phyloP scores from a whole-genome alignment of 2,888 invertebrate species.

The Microplitis deprimator region DNA sequence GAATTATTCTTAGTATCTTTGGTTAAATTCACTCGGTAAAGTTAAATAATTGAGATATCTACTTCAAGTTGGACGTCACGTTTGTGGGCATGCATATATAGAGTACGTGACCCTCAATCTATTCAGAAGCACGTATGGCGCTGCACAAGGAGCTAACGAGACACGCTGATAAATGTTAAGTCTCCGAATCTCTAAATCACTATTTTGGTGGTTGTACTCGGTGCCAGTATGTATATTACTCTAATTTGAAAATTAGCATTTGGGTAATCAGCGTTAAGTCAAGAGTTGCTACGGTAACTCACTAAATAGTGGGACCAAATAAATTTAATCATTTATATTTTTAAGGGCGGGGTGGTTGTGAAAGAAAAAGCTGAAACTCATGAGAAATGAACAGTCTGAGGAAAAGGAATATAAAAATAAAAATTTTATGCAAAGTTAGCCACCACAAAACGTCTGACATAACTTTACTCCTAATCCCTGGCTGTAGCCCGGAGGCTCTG shows the following conservation, averaged over 20 bases:
- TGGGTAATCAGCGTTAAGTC: slow-evolving; percentile 58
- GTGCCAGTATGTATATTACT: slow-evolving; percentile 12
- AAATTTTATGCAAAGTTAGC: slow-evolving; percentile 67
- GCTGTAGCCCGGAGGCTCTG: slow-evolving; percentile 52
- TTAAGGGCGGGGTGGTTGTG: too few relatives aligned
- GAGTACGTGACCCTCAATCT: slow-evolving; percentile 11
- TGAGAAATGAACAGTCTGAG: slow-evolving; percentile 12
- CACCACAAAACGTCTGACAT: slow-evolving; percentile 65
- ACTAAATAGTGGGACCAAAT: slow-evolving; percentile 35
- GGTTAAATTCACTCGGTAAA: not conserved
- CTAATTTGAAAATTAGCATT: slow-evolving; percentile 57
- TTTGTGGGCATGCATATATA: slow-evolving; percentile 16
- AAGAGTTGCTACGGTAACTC: slow-evolving; percentile 45
- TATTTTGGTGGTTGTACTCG: not conserved
- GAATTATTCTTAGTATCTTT: slow-evolving; percentile 7
- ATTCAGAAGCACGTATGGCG: slow-evolving; percentile 30
- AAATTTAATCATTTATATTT: slow-evolving; percentile 29
- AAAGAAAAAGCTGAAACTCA: slow-evolving; percentile 9
- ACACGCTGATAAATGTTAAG: slow-evolving; percentile 46
- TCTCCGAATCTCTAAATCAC: slow-evolving; percentile 43
- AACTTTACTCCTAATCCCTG: slow-evolving; percentile 65
- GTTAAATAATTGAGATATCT: slow-evolving; percentile 14
- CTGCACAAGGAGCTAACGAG: slow-evolving; percentile 43
- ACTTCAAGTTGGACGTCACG: slow-evolving; percentile 18
- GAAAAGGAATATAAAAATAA: slow-evolving; percentile 35